phyloP scores from a whole-genome alignment of 2,797 vertebrate genomes.

The Halcyon smyrnensis region DNA sequence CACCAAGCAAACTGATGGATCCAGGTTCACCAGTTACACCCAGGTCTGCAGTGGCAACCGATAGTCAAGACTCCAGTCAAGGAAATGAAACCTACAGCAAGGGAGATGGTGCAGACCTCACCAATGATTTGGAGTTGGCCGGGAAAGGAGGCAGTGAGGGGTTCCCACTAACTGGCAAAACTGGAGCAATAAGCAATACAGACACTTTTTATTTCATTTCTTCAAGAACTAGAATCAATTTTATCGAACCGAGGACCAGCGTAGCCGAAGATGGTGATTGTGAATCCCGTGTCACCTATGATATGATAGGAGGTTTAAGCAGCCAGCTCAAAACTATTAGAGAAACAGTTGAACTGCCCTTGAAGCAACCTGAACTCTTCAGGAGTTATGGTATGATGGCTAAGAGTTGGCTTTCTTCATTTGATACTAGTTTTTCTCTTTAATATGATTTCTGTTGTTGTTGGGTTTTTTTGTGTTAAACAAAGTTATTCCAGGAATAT shows the following conservation, averaged over 20 bases:
- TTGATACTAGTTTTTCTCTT: not conserved
- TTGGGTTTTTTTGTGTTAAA: not conserved
- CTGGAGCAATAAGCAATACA: conserved; percentile 44
- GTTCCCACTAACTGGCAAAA: not conserved
- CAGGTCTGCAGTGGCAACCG: not conserved
- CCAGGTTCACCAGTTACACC: not conserved
- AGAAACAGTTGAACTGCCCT: conserved; percentile 92
- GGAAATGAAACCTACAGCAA: not conserved
- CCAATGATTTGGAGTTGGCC: not conserved
- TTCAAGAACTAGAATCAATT: conserved; percentile 81
- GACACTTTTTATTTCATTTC: conserved; percentile 89
- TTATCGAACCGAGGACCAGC: conserved; percentile 50
- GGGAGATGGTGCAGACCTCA: not conserved
- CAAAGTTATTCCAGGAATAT: not conserved
- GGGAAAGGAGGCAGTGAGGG: not conserved
- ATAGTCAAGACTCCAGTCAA: not conserved
- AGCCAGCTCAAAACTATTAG: conserved; percentile 88
- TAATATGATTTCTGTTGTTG: accelerated
- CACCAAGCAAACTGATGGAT: conserved; percentile 64
- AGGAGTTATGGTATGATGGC: conserved; percentile 85
- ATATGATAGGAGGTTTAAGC: conserved; percentile 91
- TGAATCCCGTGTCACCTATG: conserved; percentile 85
- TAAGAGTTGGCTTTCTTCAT: not conserved
- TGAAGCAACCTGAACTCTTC: conserved; percentile 91
- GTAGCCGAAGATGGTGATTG: conserved; percentile 17